phyloP scores from a whole-genome alignment of 2,888 invertebrate genomes.

The Proisotoma minuta region DNA sequence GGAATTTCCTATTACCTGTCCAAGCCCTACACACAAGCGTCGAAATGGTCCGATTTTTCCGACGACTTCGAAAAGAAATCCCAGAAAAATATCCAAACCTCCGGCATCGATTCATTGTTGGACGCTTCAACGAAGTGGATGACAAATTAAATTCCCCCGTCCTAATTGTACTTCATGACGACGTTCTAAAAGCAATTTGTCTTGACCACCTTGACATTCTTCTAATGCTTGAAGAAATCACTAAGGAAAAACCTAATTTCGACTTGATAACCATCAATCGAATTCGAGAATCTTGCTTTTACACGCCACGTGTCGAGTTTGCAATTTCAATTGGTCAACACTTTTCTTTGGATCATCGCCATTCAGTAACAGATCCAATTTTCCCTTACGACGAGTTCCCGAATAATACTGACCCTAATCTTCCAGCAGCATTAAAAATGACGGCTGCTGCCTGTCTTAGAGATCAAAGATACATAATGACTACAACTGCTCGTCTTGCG shows the following conservation, averaged over 20 bases:
- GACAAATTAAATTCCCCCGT: slow-evolving; percentile 4
- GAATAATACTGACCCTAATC: not conserved
- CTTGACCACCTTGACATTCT: slow-evolving; percentile 19
- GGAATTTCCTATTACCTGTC: slow-evolving; percentile 12
- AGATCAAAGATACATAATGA: not conserved
- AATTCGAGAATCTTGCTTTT: not conserved
- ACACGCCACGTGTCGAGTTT: slow-evolving; percentile 11
- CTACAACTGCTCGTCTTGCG: not conserved
- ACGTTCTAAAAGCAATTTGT: slow-evolving; percentile 10
- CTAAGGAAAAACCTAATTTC: slow-evolving; percentile 2
- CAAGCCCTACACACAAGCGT: slow-evolving; percentile 5
- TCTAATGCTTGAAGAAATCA: slow-evolving; percentile 7
- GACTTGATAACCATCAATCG: not conserved
- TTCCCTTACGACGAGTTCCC: not conserved
- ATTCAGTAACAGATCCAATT: slow-evolving; percentile 7
- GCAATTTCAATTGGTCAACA: slow-evolving; percentile 9
- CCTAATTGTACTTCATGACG: slow-evolving; percentile 10
- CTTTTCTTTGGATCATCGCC: slow-evolving; percentile 10
- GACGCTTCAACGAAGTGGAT: not conserved
- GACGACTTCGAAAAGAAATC: not conserved
- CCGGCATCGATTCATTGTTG: not conserved
- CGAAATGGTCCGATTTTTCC: slow-evolving; percentile 11
- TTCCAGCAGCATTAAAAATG: not conserved
- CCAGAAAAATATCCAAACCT: not conserved
- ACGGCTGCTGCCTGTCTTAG: slow-evolving; percentile 3